A percentile compares a stretch with the other conserved stretches of the same genome.
These are phyloP conservation scores for Aleiodes testaceus DNA, from an alignment of 2,888 invertebrate species.

Conservation along the genomic window DNA sequence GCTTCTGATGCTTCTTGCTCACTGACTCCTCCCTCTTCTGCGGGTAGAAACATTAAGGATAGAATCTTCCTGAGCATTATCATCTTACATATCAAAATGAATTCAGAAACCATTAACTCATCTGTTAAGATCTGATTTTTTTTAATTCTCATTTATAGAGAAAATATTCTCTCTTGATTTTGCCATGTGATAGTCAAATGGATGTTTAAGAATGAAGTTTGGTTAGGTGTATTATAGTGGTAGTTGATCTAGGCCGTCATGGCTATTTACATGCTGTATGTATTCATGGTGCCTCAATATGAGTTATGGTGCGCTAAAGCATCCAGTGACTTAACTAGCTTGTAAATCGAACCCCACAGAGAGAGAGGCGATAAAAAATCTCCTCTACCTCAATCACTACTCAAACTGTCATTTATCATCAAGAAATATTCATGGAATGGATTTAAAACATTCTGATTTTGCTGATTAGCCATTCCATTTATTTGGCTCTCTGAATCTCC, in stretches of 20 bases:
- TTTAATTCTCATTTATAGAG: slow-evolving; percentile 7
- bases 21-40: slow-evolving; percentile 4
- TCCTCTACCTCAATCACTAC: too few species aligned
- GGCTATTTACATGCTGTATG: slow-evolving; percentile 51
- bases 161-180: slow-evolving; percentile 50
- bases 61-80: slow-evolving; percentile 23
- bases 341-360: slow-evolving; percentile 18
- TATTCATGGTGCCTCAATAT: slow-evolving; percentile 53
- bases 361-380: not conserved
- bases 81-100: slow-evolving; percentile 31
- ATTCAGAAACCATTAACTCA: slow-evolving; percentile 17
- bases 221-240: not conserved
- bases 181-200: slow-evolving; percentile 43
- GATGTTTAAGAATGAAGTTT: slow-evolving; percentile 36
- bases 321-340: slow-evolving; percentile 59
- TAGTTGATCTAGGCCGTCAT: slow-evolving; percentile 43
- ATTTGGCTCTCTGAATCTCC: not conserved
- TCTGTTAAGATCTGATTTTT: slow-evolving; percentile 14
- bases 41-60: slow-evolving; percentile 19
- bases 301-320: slow-evolving; percentile 67
- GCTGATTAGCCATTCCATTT: too few species aligned
- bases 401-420: not conserved
- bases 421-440: not conserved
- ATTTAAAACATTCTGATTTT: too few species aligned
- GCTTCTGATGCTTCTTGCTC: slow-evolving; percentile 29